These are phyloP conservation scores for Hylaea fasciaria DNA, from an alignment of 2,888 invertebrate genomes.

Conservation along the genomic window DNA sequence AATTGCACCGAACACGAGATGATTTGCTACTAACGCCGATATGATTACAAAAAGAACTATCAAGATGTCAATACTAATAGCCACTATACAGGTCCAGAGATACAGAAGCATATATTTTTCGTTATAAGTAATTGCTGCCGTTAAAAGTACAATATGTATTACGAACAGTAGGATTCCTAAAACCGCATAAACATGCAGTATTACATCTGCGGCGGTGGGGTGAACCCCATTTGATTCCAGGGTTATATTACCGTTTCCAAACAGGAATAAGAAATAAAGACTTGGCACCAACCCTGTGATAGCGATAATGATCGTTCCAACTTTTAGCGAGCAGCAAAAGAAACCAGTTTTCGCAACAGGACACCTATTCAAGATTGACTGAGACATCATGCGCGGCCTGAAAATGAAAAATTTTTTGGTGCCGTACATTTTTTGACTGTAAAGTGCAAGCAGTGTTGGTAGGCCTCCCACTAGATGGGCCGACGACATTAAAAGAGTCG, in stretches of 20 bases:
- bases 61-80: constrained; percentile 52
- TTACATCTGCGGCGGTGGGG: constrained; percentile 32
- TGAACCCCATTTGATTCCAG: constrained; percentile 45
- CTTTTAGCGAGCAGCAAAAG: constrained; percentile 53
- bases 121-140: constrained; percentile 56
- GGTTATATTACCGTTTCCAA: constrained; percentile 37
- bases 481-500: no score
- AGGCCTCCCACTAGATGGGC: no score
- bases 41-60: constrained; percentile 42
- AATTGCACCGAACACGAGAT: no score
- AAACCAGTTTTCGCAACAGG: constrained; percentile 54
- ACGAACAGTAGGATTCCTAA: constrained; percentile 55
- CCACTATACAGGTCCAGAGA: constrained; percentile 55
- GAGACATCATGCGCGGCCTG: constrained; percentile 2
- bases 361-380: constrained; percentile 42
- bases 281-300: constrained; percentile 54
- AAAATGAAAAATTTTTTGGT: not conserved
- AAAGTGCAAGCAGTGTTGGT: no score
- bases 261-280: constrained; percentile 47
- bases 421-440: no score
- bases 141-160: constrained; percentile 52
- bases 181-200: constrained; percentile 53
- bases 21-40: constrained; percentile 29
- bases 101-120: constrained; percentile 61
- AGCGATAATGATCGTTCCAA: constrained; percentile 58